Conservation (phyloP, 2,113 vertebrate genomes). For the Sapajus apella region DNA sequence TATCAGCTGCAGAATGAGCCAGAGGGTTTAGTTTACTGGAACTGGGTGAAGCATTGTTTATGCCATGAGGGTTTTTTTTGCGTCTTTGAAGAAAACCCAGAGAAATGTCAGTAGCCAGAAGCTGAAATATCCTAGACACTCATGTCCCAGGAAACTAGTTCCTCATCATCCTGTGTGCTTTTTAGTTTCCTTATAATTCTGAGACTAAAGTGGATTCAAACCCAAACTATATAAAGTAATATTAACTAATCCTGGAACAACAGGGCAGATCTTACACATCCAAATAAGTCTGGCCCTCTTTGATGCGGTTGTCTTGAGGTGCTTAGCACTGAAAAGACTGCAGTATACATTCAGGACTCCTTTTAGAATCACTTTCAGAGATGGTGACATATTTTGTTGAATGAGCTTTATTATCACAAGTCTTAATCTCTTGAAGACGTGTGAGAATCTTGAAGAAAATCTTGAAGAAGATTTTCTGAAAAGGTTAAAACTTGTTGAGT, state of each 20-base stretch:
- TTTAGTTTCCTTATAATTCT: constrained; percentile 28
- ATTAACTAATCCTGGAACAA: constrained; percentile 25
- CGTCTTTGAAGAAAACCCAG: constrained; percentile 47
- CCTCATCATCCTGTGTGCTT: neutral
- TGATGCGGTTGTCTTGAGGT: neutral
- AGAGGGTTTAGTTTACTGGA: constrained; percentile 33
- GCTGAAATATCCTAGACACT: constrained; percentile 14
- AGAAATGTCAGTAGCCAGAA: constrained; percentile 31
- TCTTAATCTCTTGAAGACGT: constrained; percentile 18
- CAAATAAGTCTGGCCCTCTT: constrained; percentile 37
- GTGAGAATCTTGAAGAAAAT: neutral
- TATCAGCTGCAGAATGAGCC: constrained; percentile 27
- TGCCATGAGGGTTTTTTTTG: neutral
- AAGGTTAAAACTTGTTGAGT: constrained; percentile 43
- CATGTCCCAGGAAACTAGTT: constrained; percentile 11
- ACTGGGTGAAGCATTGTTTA: neutral
- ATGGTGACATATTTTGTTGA: constrained; percentile 5
- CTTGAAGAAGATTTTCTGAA: constrained; percentile 14
- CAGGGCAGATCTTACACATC: neutral
- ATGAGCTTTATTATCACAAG: constrained; percentile 41
- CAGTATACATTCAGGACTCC: neutral
- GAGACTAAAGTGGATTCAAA: constrained; percentile 23
- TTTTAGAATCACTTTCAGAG: constrained; percentile 41
- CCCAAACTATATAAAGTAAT: constrained; percentile 16
- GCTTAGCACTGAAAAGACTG: neutral